phyloP scores from a whole-genome alignment of 2,113 vertebrate genomes.

The Panthera leo region DNA sequence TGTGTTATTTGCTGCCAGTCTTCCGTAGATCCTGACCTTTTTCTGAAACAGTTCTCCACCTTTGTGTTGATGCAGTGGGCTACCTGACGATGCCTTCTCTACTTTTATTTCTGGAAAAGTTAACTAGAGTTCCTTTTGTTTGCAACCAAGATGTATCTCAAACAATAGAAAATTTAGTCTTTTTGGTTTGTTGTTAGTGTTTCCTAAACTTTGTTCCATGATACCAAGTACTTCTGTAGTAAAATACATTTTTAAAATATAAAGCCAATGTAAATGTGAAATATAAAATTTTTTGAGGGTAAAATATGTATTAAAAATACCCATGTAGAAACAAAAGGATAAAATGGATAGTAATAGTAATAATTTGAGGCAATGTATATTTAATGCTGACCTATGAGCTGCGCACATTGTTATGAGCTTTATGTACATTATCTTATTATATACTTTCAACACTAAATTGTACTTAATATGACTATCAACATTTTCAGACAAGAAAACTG shows the following conservation, averaged over 20 bases:
- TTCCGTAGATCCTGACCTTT: background rate
- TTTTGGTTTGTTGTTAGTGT: background rate
- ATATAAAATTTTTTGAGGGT: background rate
- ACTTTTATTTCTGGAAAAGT: background rate
- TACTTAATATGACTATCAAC: background rate
- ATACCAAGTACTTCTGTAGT: background rate
- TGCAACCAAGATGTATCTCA: background rate
- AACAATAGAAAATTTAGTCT: background rate
- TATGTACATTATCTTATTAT: background rate
- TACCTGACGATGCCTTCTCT: background rate
- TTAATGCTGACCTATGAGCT: background rate
- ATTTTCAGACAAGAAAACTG: constrained; percentile 30
- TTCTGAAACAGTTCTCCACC: background rate
- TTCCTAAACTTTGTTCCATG: constrained; percentile 9
- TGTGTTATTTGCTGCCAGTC: background rate
- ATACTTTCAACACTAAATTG: background rate
- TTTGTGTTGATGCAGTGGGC: background rate
- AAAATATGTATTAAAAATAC: background rate
- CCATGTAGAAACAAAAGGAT: background rate
- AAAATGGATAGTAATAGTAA: background rate
- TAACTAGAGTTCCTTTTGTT: background rate
- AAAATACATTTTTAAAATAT: background rate
- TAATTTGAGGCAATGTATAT: background rate
- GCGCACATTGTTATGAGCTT: background rate
- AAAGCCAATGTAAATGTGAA: background rate